phyloP scores from a whole-genome alignment of 2,888 invertebrate species.

The Endomychus coccineus region DNA sequence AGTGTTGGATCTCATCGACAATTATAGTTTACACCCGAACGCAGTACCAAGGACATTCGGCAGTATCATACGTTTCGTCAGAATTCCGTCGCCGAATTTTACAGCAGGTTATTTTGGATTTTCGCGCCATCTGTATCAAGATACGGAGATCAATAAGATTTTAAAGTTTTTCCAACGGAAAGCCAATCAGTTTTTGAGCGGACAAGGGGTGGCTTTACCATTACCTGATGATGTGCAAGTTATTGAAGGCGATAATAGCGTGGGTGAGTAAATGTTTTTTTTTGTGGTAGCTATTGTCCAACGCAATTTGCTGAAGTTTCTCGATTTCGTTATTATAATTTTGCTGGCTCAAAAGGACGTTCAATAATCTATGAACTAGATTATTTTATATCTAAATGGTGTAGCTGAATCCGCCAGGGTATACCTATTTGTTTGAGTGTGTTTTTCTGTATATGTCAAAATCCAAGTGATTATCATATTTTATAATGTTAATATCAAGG shows the following conservation, averaged over 20 bases:
- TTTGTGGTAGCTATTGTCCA: neutral
- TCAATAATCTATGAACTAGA: too few species aligned
- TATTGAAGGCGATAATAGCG: constrained; percentile 5
- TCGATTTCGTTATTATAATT: too few species aligned
- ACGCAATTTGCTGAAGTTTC: neutral
- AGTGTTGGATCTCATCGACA: constrained; percentile 10
- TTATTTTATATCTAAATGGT: constrained; percentile 1
- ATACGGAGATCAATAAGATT: constrained; percentile 11
- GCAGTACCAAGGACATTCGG: constrained; percentile 3
- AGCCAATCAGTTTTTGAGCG: constrained; percentile 8
- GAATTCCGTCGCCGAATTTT: neutral
- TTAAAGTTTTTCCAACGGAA: constrained; percentile 12
- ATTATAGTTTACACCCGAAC: constrained; percentile 5
- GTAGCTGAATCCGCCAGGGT: too few species aligned
- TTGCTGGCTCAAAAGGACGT: too few species aligned
- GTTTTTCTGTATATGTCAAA: too few species aligned
- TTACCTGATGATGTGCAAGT: constrained; percentile 7
- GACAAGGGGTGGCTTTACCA: constrained; percentile 10
- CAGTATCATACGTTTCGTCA: constrained; percentile 12
- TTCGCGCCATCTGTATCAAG: constrained; percentile 8
- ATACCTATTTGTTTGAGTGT: too few species aligned
- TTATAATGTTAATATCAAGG: too few species aligned
- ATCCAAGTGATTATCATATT: too few species aligned
- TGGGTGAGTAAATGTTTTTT: constrained; percentile 4
- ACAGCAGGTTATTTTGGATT: constrained; percentile 3